phyloP scores from a whole-genome alignment of 2,888 invertebrate genomes.

The Agapetus fuscipes region DNA sequence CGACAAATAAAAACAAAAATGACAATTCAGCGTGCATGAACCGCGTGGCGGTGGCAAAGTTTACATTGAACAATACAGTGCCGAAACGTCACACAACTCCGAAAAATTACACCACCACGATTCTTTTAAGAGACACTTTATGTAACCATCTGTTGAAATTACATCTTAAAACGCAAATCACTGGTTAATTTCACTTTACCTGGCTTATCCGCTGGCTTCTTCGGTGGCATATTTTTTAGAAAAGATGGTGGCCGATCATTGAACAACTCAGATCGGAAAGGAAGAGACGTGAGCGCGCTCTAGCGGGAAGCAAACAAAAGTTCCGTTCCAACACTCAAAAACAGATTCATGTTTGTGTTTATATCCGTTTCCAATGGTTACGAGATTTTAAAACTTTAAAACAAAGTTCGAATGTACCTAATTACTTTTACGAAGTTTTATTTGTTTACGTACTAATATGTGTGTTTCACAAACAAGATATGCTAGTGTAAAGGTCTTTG shows the following conservation, averaged over 20 bases:
- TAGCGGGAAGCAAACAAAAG: conserved; percentile 2
- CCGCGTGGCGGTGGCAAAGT: conserved; percentile 28
- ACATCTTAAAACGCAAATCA: background rate
- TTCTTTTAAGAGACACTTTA: no score
- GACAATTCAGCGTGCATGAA: conserved; percentile 14
- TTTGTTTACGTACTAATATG: no score
- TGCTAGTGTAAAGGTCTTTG: no score
- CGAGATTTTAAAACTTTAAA: conserved; percentile 1
- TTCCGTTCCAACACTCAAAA: background rate
- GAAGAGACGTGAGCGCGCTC: conserved; percentile 9
- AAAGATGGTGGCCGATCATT: conserved; percentile 20
- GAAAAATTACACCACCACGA: no score
- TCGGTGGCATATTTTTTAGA: conserved; percentile 60
- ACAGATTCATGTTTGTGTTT: conserved; percentile 1
- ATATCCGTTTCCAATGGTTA: conserved; percentile 17
- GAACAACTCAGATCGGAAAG: conserved; percentile 16
- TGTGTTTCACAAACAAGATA: no score
- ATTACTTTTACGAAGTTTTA: no score
- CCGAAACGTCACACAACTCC: background rate
- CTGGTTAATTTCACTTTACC: conserved; percentile 46
- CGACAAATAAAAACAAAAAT: no score
- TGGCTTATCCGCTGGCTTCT: conserved; percentile 79
- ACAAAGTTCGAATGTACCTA: background rate
- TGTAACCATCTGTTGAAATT: no score
- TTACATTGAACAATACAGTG: background rate